Evolutionary conservation across 2,888 invertebrate species (phyloP).

Genomic region (Mayetiola destructor): DNA sequence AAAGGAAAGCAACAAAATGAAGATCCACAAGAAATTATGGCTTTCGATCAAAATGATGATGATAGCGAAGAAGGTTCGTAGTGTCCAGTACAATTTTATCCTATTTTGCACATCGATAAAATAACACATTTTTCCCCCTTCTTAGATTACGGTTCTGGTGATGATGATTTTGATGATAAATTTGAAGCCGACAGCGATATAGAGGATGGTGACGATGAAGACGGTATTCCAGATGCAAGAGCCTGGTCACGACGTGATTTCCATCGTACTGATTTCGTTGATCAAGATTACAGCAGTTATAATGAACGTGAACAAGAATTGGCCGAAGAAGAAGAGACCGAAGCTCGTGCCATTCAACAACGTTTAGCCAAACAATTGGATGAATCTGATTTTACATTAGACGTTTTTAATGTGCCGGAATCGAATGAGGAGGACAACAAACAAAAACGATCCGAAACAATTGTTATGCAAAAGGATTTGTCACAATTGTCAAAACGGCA

Average conservation of each 20-base stretch:
- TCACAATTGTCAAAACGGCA: slow-evolving; percentile 59
- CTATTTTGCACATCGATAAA: not conserved
- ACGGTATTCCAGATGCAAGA: slow-evolving; percentile 60
- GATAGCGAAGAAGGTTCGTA: slow-evolving; percentile 29
- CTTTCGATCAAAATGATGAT: slow-evolving; percentile 39
- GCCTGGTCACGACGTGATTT: slow-evolving; percentile 76
- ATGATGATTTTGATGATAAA: slow-evolving; percentile 36
- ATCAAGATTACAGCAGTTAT: slow-evolving; percentile 61
- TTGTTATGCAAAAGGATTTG: slow-evolving; percentile 55
- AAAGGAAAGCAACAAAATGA: slow-evolving; percentile 39
- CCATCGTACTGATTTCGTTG: slow-evolving; percentile 80
- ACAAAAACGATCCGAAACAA: slow-evolving; percentile 34
- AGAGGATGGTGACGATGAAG: slow-evolving; percentile 54
- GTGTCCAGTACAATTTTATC: slow-evolving; percentile 16
- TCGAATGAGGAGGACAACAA: slow-evolving; percentile 30
- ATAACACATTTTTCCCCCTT: not conserved
- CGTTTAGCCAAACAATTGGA: slow-evolving; percentile 61
- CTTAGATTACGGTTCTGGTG: slow-evolving; percentile 32
- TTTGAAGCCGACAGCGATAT: slow-evolving; percentile 53
- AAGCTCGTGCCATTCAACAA: slow-evolving; percentile 66
- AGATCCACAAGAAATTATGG: slow-evolving; percentile 47
- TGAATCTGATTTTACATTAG: slow-evolving; percentile 59
- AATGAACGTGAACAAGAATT: slow-evolving; percentile 51
- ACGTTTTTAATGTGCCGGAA: slow-evolving; percentile 26
- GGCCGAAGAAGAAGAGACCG: slow-evolving; percentile 68